Conservation (phyloP, 2,888 invertebrate genomes). For the Thalpophila matura region DNA sequence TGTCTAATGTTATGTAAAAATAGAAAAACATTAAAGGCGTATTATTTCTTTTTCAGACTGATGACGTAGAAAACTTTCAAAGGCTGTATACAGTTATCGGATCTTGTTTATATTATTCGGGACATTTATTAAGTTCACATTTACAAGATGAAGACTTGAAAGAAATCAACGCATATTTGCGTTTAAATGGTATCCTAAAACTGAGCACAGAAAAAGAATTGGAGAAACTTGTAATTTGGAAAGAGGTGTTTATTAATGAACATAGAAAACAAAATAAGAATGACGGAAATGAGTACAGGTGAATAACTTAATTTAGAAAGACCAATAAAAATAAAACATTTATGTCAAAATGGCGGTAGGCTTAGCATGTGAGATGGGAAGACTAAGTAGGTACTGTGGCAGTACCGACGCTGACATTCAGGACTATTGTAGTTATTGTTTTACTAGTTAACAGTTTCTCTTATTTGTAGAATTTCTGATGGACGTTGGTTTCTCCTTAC, state of each 20-base stretch:
- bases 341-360: too few relatives aligned
- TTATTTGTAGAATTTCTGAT: conserved; percentile 86
- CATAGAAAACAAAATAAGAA: conserved; percentile 78
- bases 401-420: too few relatives aligned
- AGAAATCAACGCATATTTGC: conserved; percentile 94
- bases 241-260: conserved; percentile 92
- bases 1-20: too few relatives aligned
- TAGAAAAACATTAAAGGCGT: too few relatives aligned
- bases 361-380: too few relatives aligned
- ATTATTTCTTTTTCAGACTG: conserved; percentile 91
- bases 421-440: too few relatives aligned
- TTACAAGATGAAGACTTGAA: conserved; percentile 93
- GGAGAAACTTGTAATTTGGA: conserved; percentile 94
- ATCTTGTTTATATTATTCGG: conserved; percentile 92
- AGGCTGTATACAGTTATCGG: conserved; percentile 93
- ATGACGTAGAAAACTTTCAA: conserved; percentile 94
- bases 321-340: background rate
- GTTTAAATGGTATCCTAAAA: conserved; percentile 94
- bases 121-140: conserved; percentile 95
- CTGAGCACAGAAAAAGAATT: conserved; percentile 92
- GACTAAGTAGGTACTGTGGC: too few relatives aligned
- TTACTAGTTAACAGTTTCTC: background rate
- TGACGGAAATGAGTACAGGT: conserved; percentile 81
- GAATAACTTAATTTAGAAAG: background rate
- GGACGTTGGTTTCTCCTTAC: conserved; percentile 94